Evolutionary conservation across 2,888 invertebrate genomes (phyloP), one percentile per base, ranked within the genome.

Genomic region (Notodromas monacha): DNA sequence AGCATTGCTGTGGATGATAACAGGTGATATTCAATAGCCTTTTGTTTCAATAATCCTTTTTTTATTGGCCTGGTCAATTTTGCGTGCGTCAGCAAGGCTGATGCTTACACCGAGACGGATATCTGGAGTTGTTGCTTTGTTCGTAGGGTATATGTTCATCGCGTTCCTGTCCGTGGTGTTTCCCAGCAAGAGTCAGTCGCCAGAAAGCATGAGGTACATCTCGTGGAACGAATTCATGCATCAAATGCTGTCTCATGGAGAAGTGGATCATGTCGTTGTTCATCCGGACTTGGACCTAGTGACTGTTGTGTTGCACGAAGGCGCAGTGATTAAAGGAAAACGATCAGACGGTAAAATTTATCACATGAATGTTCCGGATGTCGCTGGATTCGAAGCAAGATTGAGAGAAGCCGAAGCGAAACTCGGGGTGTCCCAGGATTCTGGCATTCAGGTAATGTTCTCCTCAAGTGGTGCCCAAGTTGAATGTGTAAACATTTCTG

Each of bases 191-290:
- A 58, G 57, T 39, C 65, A 68, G 40, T 68, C 65, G 38, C n/a
- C n/a, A n/a, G n/a, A 63, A 61, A 45, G 61, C 14, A 55, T 63
- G n/a, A 55, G 68, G 15, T 73, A 69, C 46, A 68, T 81, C 2
- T 74, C 79, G 0, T 92, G 89, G 89, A 79, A 81, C 51, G 86
- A 89, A 51, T 92, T 92, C 54, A 63, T 81, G 1, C 68, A 84
- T 49, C 69, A 79, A 36, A 76, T 92, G 73, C 51, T 92, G 32
- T 66, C 73, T 0, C 76, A 73, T 45, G 89, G 89, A 10, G 86
- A 89, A 55, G 86, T 86, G 0, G 68, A 74, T 41, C 69, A 76
- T 49, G 52, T 79, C 6, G 63, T 74, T 36, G 66, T 84, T 2
- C 54, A 69, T 26, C 79, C 79, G 1, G 76, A 76, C 43, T 54